Evolutionary conservation across 2,888 invertebrate genomes (phyloP).

Genomic region (Morinoia aosen): DNA sequence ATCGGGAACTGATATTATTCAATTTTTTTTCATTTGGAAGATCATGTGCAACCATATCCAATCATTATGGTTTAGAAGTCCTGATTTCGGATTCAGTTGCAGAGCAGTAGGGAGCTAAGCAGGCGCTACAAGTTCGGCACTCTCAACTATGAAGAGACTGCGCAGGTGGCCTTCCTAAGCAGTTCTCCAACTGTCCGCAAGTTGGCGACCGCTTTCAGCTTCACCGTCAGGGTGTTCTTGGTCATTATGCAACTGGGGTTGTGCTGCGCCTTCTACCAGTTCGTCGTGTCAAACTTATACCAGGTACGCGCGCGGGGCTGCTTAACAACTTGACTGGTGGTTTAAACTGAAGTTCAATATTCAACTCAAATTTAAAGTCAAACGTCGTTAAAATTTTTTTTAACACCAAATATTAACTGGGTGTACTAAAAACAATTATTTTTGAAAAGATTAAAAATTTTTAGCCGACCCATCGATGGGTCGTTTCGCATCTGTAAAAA

Average conservation of each 20-base stretch:
- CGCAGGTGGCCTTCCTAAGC: constrained; percentile 22
- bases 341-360: too few relatives aligned
- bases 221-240: constrained; percentile 23
- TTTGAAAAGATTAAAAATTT: too few relatives aligned
- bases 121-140: not conserved
- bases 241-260: constrained; percentile 31
- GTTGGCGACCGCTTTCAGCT: not conserved
- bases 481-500: too few relatives aligned
- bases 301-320: not conserved
- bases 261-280: constrained; percentile 36
- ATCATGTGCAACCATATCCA: not conserved
- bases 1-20: not conserved
- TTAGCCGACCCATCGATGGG: too few relatives aligned
- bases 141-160: constrained; percentile 32
- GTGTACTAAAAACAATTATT: too few relatives aligned
- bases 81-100: not conserved
- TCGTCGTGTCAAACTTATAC: constrained; percentile 24
- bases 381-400: too few relatives aligned
- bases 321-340: too few relatives aligned
- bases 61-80: not conserved
- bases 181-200: not conserved
- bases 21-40: not conserved
- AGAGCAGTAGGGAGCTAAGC: constrained; percentile 27
- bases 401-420: too few relatives aligned
- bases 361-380: too few relatives aligned